Base-by-base conservation (phyloP, 2,113 vertebrate species). In the Corythornis madagascariensis region DNA sequence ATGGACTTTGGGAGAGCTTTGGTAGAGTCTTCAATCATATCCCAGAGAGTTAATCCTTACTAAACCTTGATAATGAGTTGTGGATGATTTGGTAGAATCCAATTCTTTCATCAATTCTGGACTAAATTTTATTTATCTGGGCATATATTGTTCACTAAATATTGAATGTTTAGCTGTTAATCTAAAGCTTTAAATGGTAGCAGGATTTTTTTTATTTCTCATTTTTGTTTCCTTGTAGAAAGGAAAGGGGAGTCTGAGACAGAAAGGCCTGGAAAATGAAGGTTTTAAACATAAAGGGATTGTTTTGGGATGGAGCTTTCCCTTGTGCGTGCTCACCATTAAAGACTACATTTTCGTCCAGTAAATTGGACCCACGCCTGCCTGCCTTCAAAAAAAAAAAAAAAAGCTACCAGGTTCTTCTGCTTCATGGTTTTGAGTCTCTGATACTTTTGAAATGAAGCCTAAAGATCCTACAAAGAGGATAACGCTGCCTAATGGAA, bases 271-370 rank as follows among this genome's bases (percentile, higher is more conserved):
- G 90, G 82, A 77, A 88, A 91, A 91, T 90, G 84, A 95, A 94
- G 87, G 87, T 56, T 87, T 91, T 71, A 33, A 88, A 67, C 75
- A 53, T 87, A 90, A 90, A 89, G 89, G 78, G 91, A 91, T 94
- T 95, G 92, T 93, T 93, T 95, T 33, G 94, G 82, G 87, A 83
- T 35, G 81, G 91, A 93, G 92, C 92, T 93, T 92, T 95, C 78
- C 63, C 92, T 73, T 57, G 55, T 72, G 95, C 7, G 13, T 89
- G 84, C 66, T 91, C 78, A 73, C 89, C 82, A 25, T 85, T 92
- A 70, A 96, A 89, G 81, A 59, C 24, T 63, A 47, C 87, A 29
- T 83, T 89, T 91, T 69, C 87, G 92, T 71, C 84, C 64, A 1
- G 64, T 86, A 92, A 92, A 95, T 95, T 81, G 88, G 86, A 78